phyloP scores from a whole-genome alignment of 1,140 invertebrate genomes.

The Pomacea maculata region DNA sequence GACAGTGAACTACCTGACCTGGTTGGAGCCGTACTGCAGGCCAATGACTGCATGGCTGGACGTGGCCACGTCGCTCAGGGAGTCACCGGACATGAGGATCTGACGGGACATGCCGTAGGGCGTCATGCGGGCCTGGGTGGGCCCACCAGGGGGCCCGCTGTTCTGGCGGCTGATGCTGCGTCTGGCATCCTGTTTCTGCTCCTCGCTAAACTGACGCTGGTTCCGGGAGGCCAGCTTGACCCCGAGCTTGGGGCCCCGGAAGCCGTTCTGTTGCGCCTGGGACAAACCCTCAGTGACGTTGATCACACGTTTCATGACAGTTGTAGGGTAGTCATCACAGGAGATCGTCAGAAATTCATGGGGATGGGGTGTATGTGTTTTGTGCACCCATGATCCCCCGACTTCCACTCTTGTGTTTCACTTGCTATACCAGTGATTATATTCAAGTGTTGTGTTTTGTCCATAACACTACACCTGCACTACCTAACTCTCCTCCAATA shows the following conservation, averaged over 20 bases:
- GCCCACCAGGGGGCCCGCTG: constrained; percentile 5
- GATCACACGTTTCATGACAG: too few species aligned
- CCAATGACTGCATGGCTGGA: constrained; percentile 7
- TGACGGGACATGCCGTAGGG: constrained; percentile 14
- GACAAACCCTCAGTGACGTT: neutral
- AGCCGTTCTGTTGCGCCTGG: constrained; percentile 18
- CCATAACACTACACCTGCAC: too few species aligned
- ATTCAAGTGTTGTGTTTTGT: too few species aligned
- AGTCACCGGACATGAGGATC: neutral
- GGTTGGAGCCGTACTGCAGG: constrained; percentile 22
- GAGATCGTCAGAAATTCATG: too few species aligned
- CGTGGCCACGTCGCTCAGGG: neutral
- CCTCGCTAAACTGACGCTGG: constrained; percentile 16
- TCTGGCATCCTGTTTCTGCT: constrained; percentile 12
- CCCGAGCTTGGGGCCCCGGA: constrained; percentile 10
- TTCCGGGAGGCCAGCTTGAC: constrained; percentile 13
- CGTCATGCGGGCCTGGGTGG: constrained; percentile 17
- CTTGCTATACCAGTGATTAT: too few species aligned
- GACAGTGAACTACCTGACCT: neutral
- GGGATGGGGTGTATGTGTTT: too few species aligned
- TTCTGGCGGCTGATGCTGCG: constrained; percentile 12
- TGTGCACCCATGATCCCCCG: too few species aligned
- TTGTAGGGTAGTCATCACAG: too few species aligned
- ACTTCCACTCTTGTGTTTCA: too few species aligned
- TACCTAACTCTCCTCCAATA: too few species aligned